Percentiles rank a stretch among this genome's conserved stretches.
Evolutionary conservation across 2,888 invertebrate genomes (phyloP).

Genomic region (Conchocele bisecta): DNA sequence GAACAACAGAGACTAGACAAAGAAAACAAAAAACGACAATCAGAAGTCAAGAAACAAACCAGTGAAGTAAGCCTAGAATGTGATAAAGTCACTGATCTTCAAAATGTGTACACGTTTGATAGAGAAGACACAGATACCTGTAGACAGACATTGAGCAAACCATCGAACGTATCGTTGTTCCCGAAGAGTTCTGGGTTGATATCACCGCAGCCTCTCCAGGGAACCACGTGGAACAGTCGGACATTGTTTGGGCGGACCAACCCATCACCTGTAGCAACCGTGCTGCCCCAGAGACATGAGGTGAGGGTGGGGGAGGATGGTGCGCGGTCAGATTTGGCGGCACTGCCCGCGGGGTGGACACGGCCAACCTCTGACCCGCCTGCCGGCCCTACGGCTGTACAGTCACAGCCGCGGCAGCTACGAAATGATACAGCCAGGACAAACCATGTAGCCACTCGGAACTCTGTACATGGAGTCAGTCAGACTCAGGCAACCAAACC

Average conservation of each 20-base stretch:
- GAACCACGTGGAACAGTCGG: slow-evolving; percentile 55
- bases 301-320: no score
- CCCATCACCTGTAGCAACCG: slow-evolving; percentile 66
- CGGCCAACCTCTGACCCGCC: no score
- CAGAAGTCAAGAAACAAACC: not conserved
- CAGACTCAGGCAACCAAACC: no score
- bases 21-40: not conserved
- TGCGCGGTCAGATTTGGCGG: no score
- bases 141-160: not conserved
- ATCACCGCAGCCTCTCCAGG: slow-evolving; percentile 42
- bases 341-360: no score
- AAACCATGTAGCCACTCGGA: no score
- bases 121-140: not conserved
- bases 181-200: slow-evolving; percentile 37
- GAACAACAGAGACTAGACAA: slow-evolving; percentile 33
- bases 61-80: no score
- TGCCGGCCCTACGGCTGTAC: no score
- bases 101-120: slow-evolving; percentile 34
- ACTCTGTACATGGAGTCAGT: no score
- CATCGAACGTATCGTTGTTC: slow-evolving; percentile 23
- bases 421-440: no score
- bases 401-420: no score
- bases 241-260: slow-evolving; percentile 56
- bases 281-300: slow-evolving; percentile 62
- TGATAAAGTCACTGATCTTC: not conserved